Conservation (phyloP, 2,113 vertebrate species). For the Pituophis catenifer region DNA sequence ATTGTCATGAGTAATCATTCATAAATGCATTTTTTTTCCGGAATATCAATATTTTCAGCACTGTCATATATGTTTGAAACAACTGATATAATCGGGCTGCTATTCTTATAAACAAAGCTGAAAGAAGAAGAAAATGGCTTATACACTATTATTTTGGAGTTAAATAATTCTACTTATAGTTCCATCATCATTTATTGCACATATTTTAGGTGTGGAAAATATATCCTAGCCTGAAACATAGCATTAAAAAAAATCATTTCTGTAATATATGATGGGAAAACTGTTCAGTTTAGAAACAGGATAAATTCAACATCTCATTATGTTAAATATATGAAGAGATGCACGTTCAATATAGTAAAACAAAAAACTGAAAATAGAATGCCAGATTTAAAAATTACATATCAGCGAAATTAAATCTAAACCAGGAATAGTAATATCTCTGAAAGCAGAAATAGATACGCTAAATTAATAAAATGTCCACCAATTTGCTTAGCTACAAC, state of each 20-base stretch:
- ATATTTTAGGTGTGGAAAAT: slow-evolving; percentile 10
- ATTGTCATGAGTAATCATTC: background rate
- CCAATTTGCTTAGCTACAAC: background rate
- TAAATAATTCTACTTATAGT: slow-evolving; percentile 3
- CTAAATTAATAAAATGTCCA: slow-evolving; percentile 1
- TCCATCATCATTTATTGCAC: slow-evolving; percentile 17
- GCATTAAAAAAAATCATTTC: slow-evolving; percentile 5
- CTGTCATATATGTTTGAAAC: background rate
- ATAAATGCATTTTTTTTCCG: background rate
- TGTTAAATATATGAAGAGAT: background rate
- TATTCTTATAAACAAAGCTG: background rate
- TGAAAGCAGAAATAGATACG: background rate
- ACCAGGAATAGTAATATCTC: background rate
- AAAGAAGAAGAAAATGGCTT: background rate
- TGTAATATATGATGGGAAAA: background rate
- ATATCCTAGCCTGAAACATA: background rate
- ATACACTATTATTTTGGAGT: background rate
- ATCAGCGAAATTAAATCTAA: background rate
- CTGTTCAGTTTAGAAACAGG: background rate
- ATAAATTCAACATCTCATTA: background rate
- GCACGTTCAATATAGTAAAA: background rate
- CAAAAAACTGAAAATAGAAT: background rate
- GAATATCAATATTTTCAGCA: background rate
- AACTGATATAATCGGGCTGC: background rate
- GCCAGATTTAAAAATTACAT: background rate